Evolutionary conservation across 2,113 vertebrate species (phyloP).

Genomic region (Agelaius phoeniceus): DNA sequence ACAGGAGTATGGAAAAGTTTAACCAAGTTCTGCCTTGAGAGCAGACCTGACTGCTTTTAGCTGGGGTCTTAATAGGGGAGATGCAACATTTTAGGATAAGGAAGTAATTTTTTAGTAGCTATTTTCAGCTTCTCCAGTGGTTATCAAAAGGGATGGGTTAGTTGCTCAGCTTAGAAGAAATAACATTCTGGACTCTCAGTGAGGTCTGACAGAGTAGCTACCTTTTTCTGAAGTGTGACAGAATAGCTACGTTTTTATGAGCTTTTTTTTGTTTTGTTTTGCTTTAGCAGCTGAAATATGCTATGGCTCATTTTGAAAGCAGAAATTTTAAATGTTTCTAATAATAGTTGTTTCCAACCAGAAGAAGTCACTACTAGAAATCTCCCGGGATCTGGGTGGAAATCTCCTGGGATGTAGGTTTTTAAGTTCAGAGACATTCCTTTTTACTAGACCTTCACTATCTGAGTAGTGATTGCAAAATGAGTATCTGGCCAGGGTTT

Average conservation of each 20-base stretch:
- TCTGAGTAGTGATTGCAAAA: not conserved
- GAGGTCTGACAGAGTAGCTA: not conserved
- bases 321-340: conserved; percentile 32
- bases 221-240: not conserved
- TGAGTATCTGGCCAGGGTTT: not conserved
- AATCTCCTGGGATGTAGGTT: not conserved
- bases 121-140: not conserved
- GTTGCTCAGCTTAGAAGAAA: not conserved
- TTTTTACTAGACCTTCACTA: not conserved
- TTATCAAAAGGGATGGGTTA: not conserved
- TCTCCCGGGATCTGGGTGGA: conserved; percentile 21
- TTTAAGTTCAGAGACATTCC: not conserved
- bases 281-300: not conserved
- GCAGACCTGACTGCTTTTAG: not conserved
- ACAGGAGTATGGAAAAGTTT: not conserved
- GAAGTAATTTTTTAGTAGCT: not conserved
- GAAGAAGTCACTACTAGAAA: conserved; percentile 18
- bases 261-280: not conserved
- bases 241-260: not conserved
- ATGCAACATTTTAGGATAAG: not conserved
- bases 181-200: not conserved
- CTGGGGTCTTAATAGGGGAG: not conserved
- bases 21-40: not conserved
- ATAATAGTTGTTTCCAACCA: conserved; percentile 49
- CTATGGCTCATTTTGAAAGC: conserved; percentile 36